Base-by-base conservation (phyloP, 2,113 vertebrate genomes). In the Leptocoma aspasia region DNA sequence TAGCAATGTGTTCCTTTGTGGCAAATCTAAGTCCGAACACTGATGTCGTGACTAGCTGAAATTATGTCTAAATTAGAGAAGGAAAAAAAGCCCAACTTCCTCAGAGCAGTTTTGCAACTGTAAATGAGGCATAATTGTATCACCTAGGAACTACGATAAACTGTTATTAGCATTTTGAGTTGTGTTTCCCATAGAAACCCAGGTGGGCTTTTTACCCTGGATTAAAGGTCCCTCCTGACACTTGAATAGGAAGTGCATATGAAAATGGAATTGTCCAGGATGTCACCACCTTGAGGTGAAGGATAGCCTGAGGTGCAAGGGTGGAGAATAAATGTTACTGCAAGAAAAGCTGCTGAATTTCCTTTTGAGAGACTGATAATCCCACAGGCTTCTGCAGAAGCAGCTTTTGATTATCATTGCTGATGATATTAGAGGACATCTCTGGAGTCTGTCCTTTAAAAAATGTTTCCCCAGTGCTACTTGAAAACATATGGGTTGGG, bases 401-500 rank as follows among this genome's bases (percentile, higher is more conserved):
- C 89, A 94, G 80, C 80, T 92, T 96, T 96, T 95, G 94, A 97
- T 96, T 95, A 96, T 95, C 94, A 95, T 79, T 96, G 93, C 94
- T 96, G 91, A 96, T 96, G 94, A 92, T 94, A 96, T 92, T 95
- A 96, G 92, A 94, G 95, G 87, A 76, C 87, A 91, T 95, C 96
- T 97, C 94, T 91, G 73, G 94, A 97, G 96, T 82, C 91, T 82
- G 80, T 94, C 88, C 87, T 96, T 96, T 96, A 97, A 96, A 96
- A 96, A 96, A 96, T 94, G 69, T 94, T 93, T 96, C 93, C 94
- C 91, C 63, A 64, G 92, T 77, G 95, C 90, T 86, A 84, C 96
- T 96, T 94, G 65, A 96, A 96, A 96, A 94, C 96, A 97, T 94
- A 96, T 96, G 96, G 91, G 82, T 78, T 94, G 92, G 96, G 95